A percentile compares a stretch with the other conserved stretches of the same genome.
Conservation (phyloP, 2,797 vertebrate genomes). For the Helarctos malayanus region DNA sequence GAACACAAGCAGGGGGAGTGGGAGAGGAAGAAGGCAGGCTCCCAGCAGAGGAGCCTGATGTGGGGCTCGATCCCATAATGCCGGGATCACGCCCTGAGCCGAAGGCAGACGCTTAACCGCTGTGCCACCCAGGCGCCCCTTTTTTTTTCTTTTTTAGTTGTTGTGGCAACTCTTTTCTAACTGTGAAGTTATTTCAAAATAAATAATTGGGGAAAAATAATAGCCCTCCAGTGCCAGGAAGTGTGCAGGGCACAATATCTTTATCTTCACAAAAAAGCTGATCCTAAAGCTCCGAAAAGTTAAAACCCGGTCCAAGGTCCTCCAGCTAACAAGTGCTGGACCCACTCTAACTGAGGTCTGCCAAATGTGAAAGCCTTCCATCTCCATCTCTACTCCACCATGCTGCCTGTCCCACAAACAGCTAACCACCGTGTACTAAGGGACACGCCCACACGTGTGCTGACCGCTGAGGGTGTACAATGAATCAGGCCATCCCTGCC, state of each 20-base stretch:
- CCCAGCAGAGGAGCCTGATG: too few relatives aligned
- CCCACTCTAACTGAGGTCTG: neutral
- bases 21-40: too few relatives aligned
- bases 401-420: neutral
- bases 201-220: neutral
- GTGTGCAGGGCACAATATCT: neutral
- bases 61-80: too few relatives aligned
- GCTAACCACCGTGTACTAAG: neutral
- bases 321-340: neutral
- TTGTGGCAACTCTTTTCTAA: constrained; percentile 33
- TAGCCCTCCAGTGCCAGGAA: neutral
- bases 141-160: neutral
- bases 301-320: neutral
- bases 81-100: too few relatives aligned
- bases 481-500: neutral
- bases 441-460: neutral
- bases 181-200: constrained; percentile 62
- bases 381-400: neutral
- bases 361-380: neutral
- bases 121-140: too few relatives aligned
- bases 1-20: too few relatives aligned
- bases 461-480: neutral
- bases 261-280: neutral
- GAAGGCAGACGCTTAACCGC: too few relatives aligned
- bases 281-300: constrained; percentile 8